Evolutionary conservation across 2,888 invertebrate species (phyloP).

Genomic region (Pseudeuparius sepicola): DNA sequence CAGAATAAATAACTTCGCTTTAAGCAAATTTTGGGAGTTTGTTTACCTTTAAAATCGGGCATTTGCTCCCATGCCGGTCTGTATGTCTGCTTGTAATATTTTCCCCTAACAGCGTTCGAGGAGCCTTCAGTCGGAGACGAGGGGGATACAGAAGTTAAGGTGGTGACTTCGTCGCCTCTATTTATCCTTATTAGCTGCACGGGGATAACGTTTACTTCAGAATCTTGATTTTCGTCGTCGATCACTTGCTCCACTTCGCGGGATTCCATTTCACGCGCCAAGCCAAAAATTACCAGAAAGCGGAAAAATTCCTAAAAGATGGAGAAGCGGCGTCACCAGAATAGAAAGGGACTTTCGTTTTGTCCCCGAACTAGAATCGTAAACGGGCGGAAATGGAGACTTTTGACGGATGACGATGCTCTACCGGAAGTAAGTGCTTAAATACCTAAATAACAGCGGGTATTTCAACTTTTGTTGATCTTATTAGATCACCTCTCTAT

Average conservation of each 20-base stretch:
- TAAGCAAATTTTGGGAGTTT: too few species aligned
- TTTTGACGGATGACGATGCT: too few species aligned
- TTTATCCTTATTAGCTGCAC: conserved; percentile 25
- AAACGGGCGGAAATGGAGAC: conserved; percentile 1
- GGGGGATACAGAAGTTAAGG: too few species aligned
- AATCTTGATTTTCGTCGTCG: conserved; percentile 19
- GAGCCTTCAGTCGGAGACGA: not conserved
- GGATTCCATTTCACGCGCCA: conserved; percentile 28
- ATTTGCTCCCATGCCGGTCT: conserved; percentile 49
- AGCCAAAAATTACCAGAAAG: conserved; percentile 26
- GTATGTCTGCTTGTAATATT: conserved; percentile 47
- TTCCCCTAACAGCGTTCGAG: conserved; percentile 26
- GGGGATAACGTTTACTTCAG: conserved; percentile 25
- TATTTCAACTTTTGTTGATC: too few species aligned
- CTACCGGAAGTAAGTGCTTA: too few species aligned
- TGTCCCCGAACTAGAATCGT: conserved; percentile 10
- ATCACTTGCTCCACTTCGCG: conserved; percentile 17
- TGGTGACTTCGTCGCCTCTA: conserved; percentile 1
- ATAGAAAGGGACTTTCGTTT: conserved; percentile 18
- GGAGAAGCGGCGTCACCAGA: conserved; percentile 19
- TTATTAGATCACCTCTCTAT: too few species aligned
- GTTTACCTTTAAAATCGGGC: conserved; percentile 51
- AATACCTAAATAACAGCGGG: too few species aligned
- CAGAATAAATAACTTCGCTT: too few species aligned
- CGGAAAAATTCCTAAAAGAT: conserved; percentile 23